These are phyloP conservation scores for Smutsia temminckii DNA, from an alignment of 2,797 vertebrate species.

Conservation along the genomic window DNA sequence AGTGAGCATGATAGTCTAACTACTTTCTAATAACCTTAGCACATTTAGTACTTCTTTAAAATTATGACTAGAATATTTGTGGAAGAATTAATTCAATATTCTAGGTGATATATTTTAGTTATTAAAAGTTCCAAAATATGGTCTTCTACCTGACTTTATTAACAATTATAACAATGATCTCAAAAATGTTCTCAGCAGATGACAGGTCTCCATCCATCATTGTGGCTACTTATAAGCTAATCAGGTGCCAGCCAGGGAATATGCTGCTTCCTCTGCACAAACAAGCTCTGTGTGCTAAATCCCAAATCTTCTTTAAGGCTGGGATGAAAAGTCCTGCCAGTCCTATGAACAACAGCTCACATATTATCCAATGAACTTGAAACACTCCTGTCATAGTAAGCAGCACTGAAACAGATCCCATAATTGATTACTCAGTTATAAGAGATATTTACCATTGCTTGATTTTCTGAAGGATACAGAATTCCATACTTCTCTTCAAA, in stretches of 20 bases:
- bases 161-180: background rate
- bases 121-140: conserved; percentile 26
- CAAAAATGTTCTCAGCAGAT: background rate
- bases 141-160: background rate
- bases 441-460: conserved; percentile 15
- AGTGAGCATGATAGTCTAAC: background rate
- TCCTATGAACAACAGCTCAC: conserved; percentile 5
- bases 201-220: background rate
- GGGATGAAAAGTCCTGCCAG: background rate
- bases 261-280: background rate
- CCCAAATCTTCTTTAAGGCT: conserved; percentile 24
- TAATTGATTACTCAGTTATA: conserved; percentile 45
- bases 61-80: background rate
- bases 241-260: background rate
- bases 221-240: background rate
- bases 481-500: conserved; percentile 39
- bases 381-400: conserved; percentile 39
- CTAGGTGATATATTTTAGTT: background rate
- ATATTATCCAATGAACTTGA: conserved; percentile 36
- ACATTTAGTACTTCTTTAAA: conserved; percentile 13
- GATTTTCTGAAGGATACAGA: conserved; percentile 48
- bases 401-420: conserved; percentile 34
- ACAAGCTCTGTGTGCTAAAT: background rate
- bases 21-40: conserved; percentile 14
- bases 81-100: conserved; percentile 35